phyloP scores from a whole-genome alignment of 2,888 invertebrate species.

The Stenotaenia linearis region DNA sequence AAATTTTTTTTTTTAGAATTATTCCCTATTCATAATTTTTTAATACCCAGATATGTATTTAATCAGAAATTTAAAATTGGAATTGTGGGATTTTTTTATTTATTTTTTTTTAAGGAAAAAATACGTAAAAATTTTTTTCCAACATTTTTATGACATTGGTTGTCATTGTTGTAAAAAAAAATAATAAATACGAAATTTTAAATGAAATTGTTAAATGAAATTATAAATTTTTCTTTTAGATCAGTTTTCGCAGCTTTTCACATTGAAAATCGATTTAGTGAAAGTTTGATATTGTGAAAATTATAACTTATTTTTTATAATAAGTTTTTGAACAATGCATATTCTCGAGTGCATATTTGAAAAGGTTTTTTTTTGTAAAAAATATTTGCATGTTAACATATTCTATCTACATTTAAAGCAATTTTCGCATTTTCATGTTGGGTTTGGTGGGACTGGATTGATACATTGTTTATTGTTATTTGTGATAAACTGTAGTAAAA shows the following conservation, averaged over 20 bases:
- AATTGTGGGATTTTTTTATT: conserved; percentile 1
- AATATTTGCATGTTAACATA: background rate
- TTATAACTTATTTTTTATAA: background rate
- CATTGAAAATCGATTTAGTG: background rate
- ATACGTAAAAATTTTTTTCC: background rate
- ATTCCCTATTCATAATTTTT: background rate
- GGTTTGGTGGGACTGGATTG: background rate
- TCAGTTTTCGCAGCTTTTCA: background rate
- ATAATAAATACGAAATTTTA: background rate
- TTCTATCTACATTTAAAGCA: background rate
- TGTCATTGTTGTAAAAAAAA: background rate
- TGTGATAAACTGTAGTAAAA: background rate
- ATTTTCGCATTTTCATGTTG: background rate
- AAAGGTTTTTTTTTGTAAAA: background rate
- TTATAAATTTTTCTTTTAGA: background rate
- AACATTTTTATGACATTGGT: background rate
- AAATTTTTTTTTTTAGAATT: background rate
- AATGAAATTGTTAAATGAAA: background rate
- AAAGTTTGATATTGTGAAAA: background rate
- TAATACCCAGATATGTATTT: background rate
- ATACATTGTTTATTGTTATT: background rate
- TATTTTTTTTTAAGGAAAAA: background rate
- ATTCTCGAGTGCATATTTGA: background rate
- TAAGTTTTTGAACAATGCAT: background rate
- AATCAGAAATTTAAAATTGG: background rate